A percentile compares a stretch with the other conserved stretches of the same genome.
These are phyloP conservation scores for Campylomormyrus tamandua DNA, from an alignment of 2,113 vertebrate genomes.

Conservation along the genomic window DNA sequence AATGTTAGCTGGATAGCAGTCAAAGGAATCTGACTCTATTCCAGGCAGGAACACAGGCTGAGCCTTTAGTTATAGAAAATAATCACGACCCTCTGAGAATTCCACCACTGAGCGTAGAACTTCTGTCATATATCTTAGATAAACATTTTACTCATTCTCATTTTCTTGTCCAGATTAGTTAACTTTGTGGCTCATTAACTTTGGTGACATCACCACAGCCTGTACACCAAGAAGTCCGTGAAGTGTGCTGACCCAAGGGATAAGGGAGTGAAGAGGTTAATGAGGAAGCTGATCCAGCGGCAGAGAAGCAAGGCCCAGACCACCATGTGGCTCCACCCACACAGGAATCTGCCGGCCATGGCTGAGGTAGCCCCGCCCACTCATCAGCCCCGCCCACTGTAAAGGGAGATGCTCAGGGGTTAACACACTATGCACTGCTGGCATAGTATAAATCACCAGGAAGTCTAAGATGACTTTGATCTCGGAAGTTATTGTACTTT, in stretches of 20 bases:
- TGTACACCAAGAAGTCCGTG: conserved; percentile 69
- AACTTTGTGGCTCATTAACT: conserved; percentile 15
- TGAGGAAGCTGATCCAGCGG: conserved; percentile 59
- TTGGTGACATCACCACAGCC: conserved; percentile 41
- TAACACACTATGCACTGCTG: background rate
- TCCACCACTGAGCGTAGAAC: background rate
- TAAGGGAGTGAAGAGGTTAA: conserved; percentile 63
- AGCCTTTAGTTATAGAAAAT: background rate
- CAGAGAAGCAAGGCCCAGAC: conserved; percentile 49
- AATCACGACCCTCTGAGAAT: background rate
- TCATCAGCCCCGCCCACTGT: background rate
- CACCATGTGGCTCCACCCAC: conserved; percentile 57
- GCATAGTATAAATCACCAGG: background rate
- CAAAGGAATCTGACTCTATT: background rate
- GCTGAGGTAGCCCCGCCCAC: conserved; percentile 49
- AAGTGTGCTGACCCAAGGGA: conserved; percentile 68
- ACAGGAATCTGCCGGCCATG: conserved; percentile 64
- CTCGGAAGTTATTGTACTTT: background rate
- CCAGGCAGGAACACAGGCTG: background rate
- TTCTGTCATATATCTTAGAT: background rate
- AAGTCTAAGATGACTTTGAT: background rate
- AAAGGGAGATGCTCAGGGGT: no score
- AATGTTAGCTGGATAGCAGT: background rate
- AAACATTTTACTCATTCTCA: background rate
- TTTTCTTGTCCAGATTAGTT: background rate